Conservation (phyloP, 1,140 invertebrate genomes). For the Drosophila oshimai region DNA sequence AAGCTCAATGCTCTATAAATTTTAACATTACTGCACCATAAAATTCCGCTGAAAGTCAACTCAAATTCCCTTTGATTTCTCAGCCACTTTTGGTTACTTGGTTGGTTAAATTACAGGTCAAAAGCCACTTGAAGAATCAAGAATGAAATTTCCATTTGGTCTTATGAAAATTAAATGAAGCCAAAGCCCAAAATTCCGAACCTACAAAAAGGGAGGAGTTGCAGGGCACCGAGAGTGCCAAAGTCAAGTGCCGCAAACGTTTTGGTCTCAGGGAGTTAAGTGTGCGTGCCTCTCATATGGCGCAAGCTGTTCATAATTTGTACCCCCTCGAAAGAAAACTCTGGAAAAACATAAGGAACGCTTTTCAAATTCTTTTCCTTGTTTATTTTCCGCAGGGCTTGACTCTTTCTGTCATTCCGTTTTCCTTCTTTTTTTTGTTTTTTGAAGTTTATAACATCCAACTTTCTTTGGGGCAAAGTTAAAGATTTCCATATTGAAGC, state of each 20-base stretch:
- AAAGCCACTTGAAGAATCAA: constrained; percentile 57
- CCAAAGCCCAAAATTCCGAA: constrained; percentile 26
- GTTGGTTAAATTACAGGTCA: constrained; percentile 33
- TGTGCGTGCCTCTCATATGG: constrained; percentile 35
- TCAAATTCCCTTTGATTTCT: constrained; percentile 31
- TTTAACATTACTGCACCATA: constrained; percentile 3
- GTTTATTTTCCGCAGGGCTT: constrained; percentile 10
- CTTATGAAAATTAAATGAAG: constrained; percentile 72
- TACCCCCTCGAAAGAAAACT: not conserved
- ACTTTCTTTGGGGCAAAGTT: constrained; percentile 23
- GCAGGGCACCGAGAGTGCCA: constrained; percentile 40
- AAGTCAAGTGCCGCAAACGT: constrained; percentile 68
- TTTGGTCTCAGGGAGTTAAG: constrained; percentile 52
- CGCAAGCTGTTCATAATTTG: constrained; percentile 58
- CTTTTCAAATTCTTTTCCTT: constrained; percentile 14
- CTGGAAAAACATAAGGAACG: constrained; percentile 10
- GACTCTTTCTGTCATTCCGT: constrained; percentile 9
- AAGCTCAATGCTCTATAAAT: not conserved
- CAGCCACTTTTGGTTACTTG: constrained; percentile 13
- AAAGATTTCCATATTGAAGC: constrained; percentile 46
- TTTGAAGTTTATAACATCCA: constrained; percentile 28
- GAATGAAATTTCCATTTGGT: constrained; percentile 61
- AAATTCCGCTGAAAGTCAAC: constrained; percentile 7
- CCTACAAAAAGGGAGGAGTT: not conserved
- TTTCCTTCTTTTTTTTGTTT: not conserved